Evolutionary conservation across 1,140 invertebrate species (phyloP).

Genomic region (Trigoniulus corallinus): DNA sequence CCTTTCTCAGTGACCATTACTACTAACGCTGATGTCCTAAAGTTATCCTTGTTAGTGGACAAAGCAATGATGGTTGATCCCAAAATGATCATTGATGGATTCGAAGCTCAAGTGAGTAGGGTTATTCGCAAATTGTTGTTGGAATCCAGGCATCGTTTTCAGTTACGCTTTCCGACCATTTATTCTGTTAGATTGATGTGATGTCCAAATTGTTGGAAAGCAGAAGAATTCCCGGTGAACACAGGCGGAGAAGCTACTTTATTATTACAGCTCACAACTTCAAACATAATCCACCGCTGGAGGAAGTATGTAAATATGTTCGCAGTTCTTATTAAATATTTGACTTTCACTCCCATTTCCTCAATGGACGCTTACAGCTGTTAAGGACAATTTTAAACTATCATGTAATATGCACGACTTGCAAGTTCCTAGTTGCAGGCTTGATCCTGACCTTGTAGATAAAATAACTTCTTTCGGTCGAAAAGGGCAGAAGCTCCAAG

Average conservation of each 20-base stretch:
- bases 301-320: conserved; percentile 16
- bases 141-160: neutral
- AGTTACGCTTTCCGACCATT: no score
- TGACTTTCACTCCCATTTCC: neutral
- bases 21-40: conserved; percentile 34
- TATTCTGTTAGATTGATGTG: conserved; percentile 25
- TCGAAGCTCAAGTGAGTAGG: conserved; percentile 21
- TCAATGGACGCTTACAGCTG: no score
- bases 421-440: no score
- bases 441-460: no score
- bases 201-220: conserved; percentile 30
- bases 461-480: no score
- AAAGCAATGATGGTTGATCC: conserved; percentile 26
- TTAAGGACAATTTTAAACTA: no score
- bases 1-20: conserved; percentile 34
- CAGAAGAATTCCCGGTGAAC: conserved; percentile 33
- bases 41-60: conserved; percentile 32
- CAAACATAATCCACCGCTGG: conserved; percentile 16
- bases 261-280: neutral
- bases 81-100: conserved; percentile 21
- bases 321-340: neutral
- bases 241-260: conserved; percentile 13
- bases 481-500: no score
- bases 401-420: no score
- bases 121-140: neutral